These are phyloP conservation scores for Orthonevra nobilis DNA, from an alignment of 2,888 invertebrate genomes.

Conservation along the genomic window DNA sequence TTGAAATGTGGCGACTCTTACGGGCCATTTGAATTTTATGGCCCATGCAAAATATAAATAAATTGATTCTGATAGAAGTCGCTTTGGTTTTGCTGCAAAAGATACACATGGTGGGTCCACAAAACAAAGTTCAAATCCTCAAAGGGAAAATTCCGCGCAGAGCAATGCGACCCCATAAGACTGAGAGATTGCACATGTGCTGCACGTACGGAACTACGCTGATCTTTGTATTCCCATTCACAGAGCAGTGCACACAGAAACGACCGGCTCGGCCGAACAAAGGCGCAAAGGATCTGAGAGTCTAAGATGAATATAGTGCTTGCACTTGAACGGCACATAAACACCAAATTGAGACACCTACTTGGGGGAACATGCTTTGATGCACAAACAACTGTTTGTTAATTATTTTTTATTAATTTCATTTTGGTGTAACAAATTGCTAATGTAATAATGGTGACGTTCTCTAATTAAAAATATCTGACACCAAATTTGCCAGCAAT, in stretches of 20 bases:
- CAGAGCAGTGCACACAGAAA: conserved; percentile 2
- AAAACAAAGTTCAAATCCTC: conserved; percentile 27
- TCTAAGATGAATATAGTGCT: conserved; percentile 47
- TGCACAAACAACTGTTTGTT: conserved; percentile 27
- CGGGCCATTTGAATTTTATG: conserved; percentile 64
- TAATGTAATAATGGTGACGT: conserved; percentile 22
- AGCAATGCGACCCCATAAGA: not conserved
- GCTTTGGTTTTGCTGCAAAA: not conserved
- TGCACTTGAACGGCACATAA: conserved; percentile 66
- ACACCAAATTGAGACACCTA: conserved; percentile 55
- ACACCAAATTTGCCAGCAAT: conserved; percentile 13
- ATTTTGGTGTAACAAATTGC: conserved; percentile 20
- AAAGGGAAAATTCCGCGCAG: conserved; percentile 53
- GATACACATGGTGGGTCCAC: conserved; percentile 30
- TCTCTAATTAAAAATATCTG: conserved; percentile 37
- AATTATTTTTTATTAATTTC: conserved; percentile 42
- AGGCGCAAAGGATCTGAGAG: conserved; percentile 18
- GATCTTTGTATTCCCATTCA: conserved; percentile 41
- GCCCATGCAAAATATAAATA: conserved; percentile 62
- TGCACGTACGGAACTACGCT: conserved; percentile 57
- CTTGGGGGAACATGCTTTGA: conserved; percentile 8
- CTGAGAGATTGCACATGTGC: not conserved
- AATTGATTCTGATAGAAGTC: conserved; percentile 68
- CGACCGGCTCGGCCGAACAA: conserved; percentile 25
- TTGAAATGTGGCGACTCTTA: conserved; percentile 76